A percentile compares a stretch with the other conserved stretches of the same genome.
Evolutionary conservation across 2,888 invertebrate genomes (phyloP).

Genomic region (Athalia circularis): DNA sequence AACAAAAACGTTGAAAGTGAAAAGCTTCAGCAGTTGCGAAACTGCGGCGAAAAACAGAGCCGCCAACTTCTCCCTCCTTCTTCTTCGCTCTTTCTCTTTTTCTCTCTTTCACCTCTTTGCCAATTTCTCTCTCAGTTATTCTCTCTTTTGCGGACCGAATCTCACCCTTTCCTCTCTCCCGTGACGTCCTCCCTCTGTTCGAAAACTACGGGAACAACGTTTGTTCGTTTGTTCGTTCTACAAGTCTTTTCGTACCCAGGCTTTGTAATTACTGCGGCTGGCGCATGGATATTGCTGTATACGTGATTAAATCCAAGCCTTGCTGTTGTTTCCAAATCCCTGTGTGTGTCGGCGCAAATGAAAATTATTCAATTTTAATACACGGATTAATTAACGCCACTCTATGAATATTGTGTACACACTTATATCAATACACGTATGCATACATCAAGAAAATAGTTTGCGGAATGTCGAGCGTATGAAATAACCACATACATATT

Average conservation of each 20-base stretch:
- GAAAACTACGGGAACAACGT: slow-evolving; percentile 27
- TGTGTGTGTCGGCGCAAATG: neutral
- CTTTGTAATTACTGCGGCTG: slow-evolving; percentile 36
- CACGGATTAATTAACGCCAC: slow-evolving; percentile 5
- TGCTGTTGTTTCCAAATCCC: neutral
- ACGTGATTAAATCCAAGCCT: slow-evolving; percentile 41
- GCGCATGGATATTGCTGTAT: neutral
- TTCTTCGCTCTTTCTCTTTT: neutral
- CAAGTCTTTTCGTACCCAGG: slow-evolving; percentile 41
- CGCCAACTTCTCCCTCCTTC: too few relatives aligned
- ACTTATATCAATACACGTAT: too few relatives aligned
- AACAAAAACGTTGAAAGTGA: slow-evolving; percentile 21
- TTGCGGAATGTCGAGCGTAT: too few relatives aligned
- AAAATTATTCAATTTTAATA: slow-evolving; percentile 21
- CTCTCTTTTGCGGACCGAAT: neutral
- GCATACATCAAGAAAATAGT: neutral
- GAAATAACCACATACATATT: too few relatives aligned
- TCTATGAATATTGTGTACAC: neutral
- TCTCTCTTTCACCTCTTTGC: neutral
- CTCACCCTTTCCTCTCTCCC: neutral
- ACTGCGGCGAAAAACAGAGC: slow-evolving; percentile 14
- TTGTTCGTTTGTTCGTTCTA: slow-evolving; percentile 30
- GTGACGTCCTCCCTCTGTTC: slow-evolving; percentile 1
- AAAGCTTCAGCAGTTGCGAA: slow-evolving; percentile 29
- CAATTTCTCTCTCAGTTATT: neutral